Percentiles rank a stretch among this genome's conserved stretches.
These are phyloP conservation scores for Idris sp. DNA, from an alignment of 1,140 invertebrate genomes.

Conservation along the genomic window DNA sequence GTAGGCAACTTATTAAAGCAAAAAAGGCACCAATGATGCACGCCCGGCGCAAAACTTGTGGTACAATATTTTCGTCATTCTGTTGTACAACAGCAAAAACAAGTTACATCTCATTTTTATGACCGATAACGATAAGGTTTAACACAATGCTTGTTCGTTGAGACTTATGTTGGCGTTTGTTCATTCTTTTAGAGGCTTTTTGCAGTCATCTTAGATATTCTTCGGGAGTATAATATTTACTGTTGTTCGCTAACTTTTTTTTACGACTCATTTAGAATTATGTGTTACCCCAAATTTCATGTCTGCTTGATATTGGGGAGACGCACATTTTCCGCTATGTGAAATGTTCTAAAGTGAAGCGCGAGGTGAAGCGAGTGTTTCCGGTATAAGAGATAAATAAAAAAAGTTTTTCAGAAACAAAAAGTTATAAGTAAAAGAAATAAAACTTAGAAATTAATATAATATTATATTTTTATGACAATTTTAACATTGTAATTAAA, in stretches of 20 bases:
- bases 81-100: conserved; percentile 25
- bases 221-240: conserved; percentile 33
- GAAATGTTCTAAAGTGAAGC: too few species aligned
- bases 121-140: conserved; percentile 43
- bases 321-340: background rate
- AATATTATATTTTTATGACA: too few species aligned
- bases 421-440: too few species aligned
- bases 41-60: conserved; percentile 20
- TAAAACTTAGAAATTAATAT: too few species aligned
- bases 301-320: conserved; percentile 6
- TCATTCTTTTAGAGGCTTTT: background rate
- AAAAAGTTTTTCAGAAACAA: too few species aligned
- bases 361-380: too few species aligned
- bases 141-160: conserved; percentile 5
- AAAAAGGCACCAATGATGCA: conserved; percentile 33
- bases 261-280: conserved; percentile 44
- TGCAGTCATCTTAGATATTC: conserved; percentile 13
- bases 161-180: background rate
- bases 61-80: conserved; percentile 26
- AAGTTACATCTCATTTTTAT: conserved; percentile 53
- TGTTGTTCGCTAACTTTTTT: conserved; percentile 38
- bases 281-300: conserved; percentile 25
- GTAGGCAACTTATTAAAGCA: conserved; percentile 41
- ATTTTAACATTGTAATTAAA: too few species aligned
- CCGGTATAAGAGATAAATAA: too few species aligned